A percentile compares a stretch with the other conserved stretches of the same genome.
These are phyloP conservation scores for Coenonympha glycerion DNA, from an alignment of 2,888 invertebrate species.

Conservation along the genomic window DNA sequence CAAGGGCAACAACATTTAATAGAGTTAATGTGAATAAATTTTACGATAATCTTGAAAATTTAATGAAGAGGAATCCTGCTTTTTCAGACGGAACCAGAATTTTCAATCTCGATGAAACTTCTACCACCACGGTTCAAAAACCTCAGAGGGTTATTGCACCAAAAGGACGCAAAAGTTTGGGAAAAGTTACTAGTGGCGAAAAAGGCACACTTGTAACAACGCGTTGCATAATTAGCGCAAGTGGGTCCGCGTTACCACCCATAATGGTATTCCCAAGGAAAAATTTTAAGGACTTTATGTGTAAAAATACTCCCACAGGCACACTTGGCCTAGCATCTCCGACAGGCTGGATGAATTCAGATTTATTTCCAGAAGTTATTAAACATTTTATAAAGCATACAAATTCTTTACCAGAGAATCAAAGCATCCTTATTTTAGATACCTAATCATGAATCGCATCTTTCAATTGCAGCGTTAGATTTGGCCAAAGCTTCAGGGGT, in stretches of 20 bases:
- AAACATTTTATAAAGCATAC: background rate
- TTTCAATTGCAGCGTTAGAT: background rate
- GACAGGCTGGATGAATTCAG: conserved; percentile 43
- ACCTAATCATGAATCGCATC: background rate
- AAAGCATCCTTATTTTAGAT: background rate
- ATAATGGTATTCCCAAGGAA: conserved; percentile 12
- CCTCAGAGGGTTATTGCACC: background rate
- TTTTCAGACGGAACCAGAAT: background rate
- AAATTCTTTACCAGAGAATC: background rate
- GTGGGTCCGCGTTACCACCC: conserved; percentile 13
- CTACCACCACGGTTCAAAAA: background rate
- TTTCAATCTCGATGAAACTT: background rate
- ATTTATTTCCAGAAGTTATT: conserved; percentile 40
- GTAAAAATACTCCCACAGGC: conserved; percentile 40
- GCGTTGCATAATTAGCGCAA: conserved; percentile 32
- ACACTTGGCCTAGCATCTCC: conserved; percentile 39
- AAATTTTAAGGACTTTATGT: conserved; percentile 28
- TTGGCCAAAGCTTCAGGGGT: background rate
- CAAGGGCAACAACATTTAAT: background rate
- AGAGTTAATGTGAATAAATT: background rate
- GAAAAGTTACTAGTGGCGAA: conserved; percentile 12
- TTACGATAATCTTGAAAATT: background rate
- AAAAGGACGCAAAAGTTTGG: background rate
- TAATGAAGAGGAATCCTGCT: background rate
- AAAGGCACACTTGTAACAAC: conserved; percentile 35